phyloP scores from a whole-genome alignment of 2,113 vertebrate genomes.

The Mobula birostris region DNA sequence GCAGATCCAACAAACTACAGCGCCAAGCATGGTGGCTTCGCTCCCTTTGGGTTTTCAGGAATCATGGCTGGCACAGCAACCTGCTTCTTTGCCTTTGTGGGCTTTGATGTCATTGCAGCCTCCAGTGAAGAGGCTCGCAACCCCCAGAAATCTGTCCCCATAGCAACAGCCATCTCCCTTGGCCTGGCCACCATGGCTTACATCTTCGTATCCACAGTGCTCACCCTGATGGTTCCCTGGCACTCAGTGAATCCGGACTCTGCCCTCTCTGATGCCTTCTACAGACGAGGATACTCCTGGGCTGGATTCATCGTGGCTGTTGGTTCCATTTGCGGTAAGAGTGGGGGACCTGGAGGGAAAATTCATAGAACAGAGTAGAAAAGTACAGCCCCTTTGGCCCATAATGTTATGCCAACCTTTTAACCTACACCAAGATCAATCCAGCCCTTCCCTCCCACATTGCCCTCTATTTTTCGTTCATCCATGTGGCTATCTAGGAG shows the following conservation, averaged over 20 bases:
- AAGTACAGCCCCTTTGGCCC: too few species aligned
- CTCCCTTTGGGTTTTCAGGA: slow-evolving; percentile 80
- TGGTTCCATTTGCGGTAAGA: slow-evolving; percentile 91
- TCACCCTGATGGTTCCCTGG: slow-evolving; percentile 93
- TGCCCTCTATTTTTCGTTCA: too few species aligned
- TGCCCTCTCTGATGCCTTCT: slow-evolving; percentile 83
- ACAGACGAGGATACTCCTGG: slow-evolving; percentile 84
- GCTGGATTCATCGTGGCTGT: slow-evolving; percentile 81
- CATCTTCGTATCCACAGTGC: slow-evolving; percentile 78
- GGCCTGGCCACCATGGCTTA: slow-evolving; percentile 73
- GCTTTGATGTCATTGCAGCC: slow-evolving; percentile 88
- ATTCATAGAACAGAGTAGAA: not conserved
- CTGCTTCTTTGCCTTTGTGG: slow-evolving; percentile 91
- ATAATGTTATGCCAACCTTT: too few species aligned
- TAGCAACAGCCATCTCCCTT: slow-evolving; percentile 78
- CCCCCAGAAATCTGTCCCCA: slow-evolving; percentile 74
- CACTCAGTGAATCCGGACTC: slow-evolving; percentile 79
- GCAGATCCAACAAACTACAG: slow-evolving; percentile 84
- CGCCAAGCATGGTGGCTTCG: slow-evolving; percentile 74
- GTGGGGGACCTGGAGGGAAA: not conserved
- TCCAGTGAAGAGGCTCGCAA: slow-evolving; percentile 89
- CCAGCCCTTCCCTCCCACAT: too few species aligned
- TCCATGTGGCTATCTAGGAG: too few species aligned
- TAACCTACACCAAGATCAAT: too few species aligned
- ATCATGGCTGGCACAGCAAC: slow-evolving; percentile 86